phyloP scores from a whole-genome alignment of 2,797 vertebrate genomes.

The Hylomyscus alleni region DNA sequence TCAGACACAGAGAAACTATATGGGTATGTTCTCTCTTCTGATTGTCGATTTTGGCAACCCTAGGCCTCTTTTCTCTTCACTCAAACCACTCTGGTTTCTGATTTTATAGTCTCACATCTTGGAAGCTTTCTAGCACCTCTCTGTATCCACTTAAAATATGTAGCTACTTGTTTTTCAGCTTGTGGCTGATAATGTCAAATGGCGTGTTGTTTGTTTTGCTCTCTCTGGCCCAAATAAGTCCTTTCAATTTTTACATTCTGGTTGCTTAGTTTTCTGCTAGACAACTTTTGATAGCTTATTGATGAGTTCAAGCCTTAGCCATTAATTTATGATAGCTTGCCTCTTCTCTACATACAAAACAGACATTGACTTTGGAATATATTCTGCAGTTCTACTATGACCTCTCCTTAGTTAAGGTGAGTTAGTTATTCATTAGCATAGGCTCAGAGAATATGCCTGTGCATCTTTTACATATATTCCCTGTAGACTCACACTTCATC shows the following conservation, averaged over 20 bases:
- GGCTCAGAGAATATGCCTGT: not conserved
- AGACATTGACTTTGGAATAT: not conserved
- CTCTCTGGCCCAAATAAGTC: not conserved
- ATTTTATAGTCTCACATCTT: not conserved
- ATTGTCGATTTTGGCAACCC: not conserved
- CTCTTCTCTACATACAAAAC: not conserved
- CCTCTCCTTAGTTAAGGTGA: not conserved
- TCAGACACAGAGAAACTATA: not conserved
- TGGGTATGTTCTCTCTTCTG: not conserved
- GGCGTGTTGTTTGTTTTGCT: not conserved
- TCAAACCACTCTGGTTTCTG: conserved; percentile 9
- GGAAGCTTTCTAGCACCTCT: conserved; percentile 18
- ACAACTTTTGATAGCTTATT: not conserved
- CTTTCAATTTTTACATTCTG: not conserved
- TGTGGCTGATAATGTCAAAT: not conserved
- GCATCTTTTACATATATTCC: not conserved
- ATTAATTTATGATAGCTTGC: not conserved
- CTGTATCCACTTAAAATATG: not conserved
- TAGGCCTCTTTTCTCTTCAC: not conserved
- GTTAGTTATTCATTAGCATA: not conserved
- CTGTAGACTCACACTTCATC: not conserved
- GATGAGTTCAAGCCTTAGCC: not conserved
- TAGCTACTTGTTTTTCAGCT: not conserved
- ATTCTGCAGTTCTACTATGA: not conserved
- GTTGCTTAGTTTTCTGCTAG: not conserved